Evolutionary conservation across 2,888 invertebrate species (phyloP).

Genomic region (Aspidapion aeneum): DNA sequence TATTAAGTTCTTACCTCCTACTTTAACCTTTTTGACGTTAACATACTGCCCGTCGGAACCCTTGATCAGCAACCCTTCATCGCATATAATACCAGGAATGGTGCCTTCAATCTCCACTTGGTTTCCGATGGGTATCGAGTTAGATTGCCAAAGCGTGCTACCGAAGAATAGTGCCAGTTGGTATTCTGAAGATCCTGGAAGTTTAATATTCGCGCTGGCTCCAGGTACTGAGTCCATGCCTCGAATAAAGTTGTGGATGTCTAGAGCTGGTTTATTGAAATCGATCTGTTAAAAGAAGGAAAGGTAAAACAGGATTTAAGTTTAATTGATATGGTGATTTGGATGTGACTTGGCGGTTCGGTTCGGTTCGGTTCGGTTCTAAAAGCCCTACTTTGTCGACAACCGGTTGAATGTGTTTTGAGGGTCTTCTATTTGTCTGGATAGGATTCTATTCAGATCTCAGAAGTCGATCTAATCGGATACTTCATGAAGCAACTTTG

Average conservation of each 20-base stretch:
- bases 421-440: too few species aligned
- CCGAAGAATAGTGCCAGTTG: slow-evolving; percentile 77
- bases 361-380: too few species aligned
- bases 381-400: too few species aligned
- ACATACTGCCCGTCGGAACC: slow-evolving; percentile 79
- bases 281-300: slow-evolving; percentile 56
- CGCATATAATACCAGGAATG: slow-evolving; percentile 67
- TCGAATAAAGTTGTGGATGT: slow-evolving; percentile 91
- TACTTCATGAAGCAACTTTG: too few species aligned
- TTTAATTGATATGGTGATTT: too few species aligned
- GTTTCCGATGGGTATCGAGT: slow-evolving; percentile 53
- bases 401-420: too few species aligned
- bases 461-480: too few species aligned
- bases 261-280: slow-evolving; percentile 63
- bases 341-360: too few species aligned
- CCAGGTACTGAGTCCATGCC: slow-evolving; percentile 95
- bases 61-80: slow-evolving; percentile 73
- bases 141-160: slow-evolving; percentile 65
- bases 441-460: too few species aligned
- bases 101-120: slow-evolving; percentile 59
- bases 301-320: too few species aligned
- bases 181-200: slow-evolving; percentile 48
- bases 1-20: slow-evolving; percentile 39
- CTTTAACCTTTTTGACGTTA: slow-evolving; percentile 45
- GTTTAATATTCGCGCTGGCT: slow-evolving; percentile 57